Conservation (phyloP, 2,113 vertebrate genomes). For the Coptodon bakossiorum region DNA sequence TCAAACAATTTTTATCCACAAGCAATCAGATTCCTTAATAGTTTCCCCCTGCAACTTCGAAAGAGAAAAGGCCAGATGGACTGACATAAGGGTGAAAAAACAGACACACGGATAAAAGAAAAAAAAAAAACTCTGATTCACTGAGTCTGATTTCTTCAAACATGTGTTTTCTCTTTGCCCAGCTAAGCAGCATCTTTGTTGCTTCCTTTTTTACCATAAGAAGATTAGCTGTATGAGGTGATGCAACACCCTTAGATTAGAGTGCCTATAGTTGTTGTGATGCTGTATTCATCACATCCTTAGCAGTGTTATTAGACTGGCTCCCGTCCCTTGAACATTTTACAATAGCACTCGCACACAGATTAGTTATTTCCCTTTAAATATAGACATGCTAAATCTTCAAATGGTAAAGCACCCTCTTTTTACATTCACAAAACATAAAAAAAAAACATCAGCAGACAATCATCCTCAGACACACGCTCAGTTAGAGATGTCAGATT, state of each 20-base stretch:
- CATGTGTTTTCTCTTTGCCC: neutral
- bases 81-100: neutral
- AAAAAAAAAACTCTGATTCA: neutral
- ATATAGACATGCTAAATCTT: neutral
- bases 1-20: neutral
- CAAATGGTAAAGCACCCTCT: neutral
- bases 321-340: neutral
- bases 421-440: neutral
- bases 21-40: neutral
- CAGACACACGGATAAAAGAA: neutral
- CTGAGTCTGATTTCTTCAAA: neutral
- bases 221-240: constrained; percentile 34
- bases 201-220: constrained; percentile 4
- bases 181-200: constrained; percentile 4
- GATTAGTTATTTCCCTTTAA: neutral
- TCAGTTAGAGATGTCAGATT: neutral
- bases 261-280: constrained; percentile 1
- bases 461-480: neutral
- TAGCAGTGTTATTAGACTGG: constrained; percentile 25
- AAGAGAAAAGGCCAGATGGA: neutral
- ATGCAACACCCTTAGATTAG: constrained; percentile 25
- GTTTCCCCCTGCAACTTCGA: neutral
- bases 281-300: constrained; percentile 18
- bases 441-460: neutral
- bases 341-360: neutral